Conservation (phyloP, 2,888 invertebrate species). For the Platycheirus rosarum region DNA sequence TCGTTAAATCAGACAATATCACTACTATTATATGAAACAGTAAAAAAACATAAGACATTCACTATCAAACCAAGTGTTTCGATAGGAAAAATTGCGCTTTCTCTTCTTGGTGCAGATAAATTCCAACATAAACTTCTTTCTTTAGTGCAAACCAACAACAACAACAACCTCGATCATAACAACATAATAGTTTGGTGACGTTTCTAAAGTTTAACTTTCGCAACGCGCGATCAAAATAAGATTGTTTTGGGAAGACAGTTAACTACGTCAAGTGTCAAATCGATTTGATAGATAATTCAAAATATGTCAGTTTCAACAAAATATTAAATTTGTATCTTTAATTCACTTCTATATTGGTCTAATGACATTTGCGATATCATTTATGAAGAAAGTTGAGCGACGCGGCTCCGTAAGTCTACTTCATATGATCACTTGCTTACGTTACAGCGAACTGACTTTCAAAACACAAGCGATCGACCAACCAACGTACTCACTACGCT, state of each 20-base stretch:
- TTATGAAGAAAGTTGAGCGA: slow-evolving; percentile 15
- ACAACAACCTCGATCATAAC: slow-evolving; percentile 35
- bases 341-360: slow-evolving; percentile 15
- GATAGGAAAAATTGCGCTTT: slow-evolving; percentile 49
- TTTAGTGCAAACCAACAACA: slow-evolving; percentile 21
- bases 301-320: slow-evolving; percentile 32
- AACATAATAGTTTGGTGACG: slow-evolving; percentile 37
- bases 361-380: slow-evolving; percentile 49
- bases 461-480: slow-evolving; percentile 42
- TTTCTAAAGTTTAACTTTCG: slow-evolving; percentile 53
- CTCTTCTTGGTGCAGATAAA: slow-evolving; percentile 43
- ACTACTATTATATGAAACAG: slow-evolving; percentile 13
- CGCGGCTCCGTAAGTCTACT: slow-evolving; percentile 29
- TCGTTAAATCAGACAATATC: background rate
- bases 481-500: slow-evolving; percentile 43
- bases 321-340: slow-evolving; percentile 17
- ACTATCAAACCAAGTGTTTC: slow-evolving; percentile 20
- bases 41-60: background rate
- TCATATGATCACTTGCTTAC: slow-evolving; percentile 62
- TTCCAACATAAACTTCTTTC: slow-evolving; percentile 31
- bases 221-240: slow-evolving; percentile 34
- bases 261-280: slow-evolving; percentile 32
- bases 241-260: slow-evolving; percentile 49
- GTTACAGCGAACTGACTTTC: slow-evolving; percentile 66
- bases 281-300: slow-evolving; percentile 9